These are phyloP conservation scores for Thymelicus acteon DNA, from an alignment of 2,888 invertebrate species.

Conservation along the genomic window DNA sequence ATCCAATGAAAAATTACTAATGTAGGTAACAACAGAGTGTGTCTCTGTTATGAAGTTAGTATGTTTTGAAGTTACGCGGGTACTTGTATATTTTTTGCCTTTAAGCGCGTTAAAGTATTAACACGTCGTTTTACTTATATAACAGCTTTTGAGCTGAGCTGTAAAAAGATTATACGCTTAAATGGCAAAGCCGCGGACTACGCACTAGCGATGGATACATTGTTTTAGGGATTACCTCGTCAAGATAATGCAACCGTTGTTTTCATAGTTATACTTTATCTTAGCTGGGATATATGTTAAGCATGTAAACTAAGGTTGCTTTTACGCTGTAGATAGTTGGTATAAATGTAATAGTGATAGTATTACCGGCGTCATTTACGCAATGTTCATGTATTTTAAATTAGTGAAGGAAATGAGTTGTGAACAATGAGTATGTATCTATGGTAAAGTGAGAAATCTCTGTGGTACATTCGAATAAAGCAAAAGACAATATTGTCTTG, in stretches of 20 bases:
- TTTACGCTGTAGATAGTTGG: neutral
- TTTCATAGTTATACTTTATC: conserved; percentile 17
- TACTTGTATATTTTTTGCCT: conserved; percentile 8
- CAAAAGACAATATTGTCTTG: no score
- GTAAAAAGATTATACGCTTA: conserved; percentile 38
- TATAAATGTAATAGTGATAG: neutral
- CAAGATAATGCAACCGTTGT: conserved; percentile 22
- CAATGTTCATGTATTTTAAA: no score
- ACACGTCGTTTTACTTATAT: conserved; percentile 31
- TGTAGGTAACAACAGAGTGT: no score
- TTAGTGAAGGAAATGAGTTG: no score
- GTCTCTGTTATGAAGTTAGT: no score
- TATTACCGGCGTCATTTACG: no score
- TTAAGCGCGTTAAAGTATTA: conserved; percentile 31
- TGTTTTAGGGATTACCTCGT: conserved; percentile 35
- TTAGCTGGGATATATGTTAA: neutral
- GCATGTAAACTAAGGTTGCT: neutral
- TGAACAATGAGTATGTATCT: no score
- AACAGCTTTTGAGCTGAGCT: conserved; percentile 32
- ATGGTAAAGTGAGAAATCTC: no score
- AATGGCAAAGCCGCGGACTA: conserved; percentile 34
- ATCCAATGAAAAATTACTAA: no score
- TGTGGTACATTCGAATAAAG: no score
- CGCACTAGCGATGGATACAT: conserved; percentile 31
- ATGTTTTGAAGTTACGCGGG: neutral